These are phyloP conservation scores for Crenichthys baileyi DNA, from an alignment of 2,797 vertebrate genomes.

Conservation along the genomic window DNA sequence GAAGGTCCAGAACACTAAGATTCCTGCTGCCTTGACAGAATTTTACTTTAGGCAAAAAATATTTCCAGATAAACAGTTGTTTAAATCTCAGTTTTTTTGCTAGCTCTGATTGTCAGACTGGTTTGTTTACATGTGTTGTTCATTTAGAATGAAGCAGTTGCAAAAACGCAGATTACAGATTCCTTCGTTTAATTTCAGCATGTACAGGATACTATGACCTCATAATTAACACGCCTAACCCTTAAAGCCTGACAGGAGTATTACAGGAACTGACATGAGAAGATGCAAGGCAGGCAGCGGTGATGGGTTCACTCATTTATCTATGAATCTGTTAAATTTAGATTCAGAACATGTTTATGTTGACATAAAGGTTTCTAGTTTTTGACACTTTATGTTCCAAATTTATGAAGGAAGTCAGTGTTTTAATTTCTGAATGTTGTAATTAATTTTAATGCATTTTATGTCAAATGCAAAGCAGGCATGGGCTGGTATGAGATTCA, in stretches of 20 bases:
- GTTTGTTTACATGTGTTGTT: constrained; percentile 1
- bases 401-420: not conserved
- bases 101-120: not conserved
- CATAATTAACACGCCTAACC: not conserved
- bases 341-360: not conserved
- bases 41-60: not conserved
- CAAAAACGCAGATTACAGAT: not conserved
- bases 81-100: not conserved
- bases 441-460: not conserved
- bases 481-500: not conserved
- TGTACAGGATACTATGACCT: not conserved
- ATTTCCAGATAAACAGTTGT: not conserved
- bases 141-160: not conserved
- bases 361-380: not conserved
- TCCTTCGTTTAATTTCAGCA: not conserved
- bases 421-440: not conserved
- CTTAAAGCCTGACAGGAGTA: not conserved
- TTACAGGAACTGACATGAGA: not conserved
- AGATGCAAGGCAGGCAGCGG: no score
- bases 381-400: not conserved
- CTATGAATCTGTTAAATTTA: not conserved
- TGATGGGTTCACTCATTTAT: not conserved
- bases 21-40: constrained; percentile 1
- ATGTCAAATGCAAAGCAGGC: not conserved
- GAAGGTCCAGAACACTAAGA: not conserved